Evolutionary conservation across 2,888 invertebrate species (phyloP), one percentile per base, ranked within the genome.

Genomic region (Drosophila kanekoi): DNA sequence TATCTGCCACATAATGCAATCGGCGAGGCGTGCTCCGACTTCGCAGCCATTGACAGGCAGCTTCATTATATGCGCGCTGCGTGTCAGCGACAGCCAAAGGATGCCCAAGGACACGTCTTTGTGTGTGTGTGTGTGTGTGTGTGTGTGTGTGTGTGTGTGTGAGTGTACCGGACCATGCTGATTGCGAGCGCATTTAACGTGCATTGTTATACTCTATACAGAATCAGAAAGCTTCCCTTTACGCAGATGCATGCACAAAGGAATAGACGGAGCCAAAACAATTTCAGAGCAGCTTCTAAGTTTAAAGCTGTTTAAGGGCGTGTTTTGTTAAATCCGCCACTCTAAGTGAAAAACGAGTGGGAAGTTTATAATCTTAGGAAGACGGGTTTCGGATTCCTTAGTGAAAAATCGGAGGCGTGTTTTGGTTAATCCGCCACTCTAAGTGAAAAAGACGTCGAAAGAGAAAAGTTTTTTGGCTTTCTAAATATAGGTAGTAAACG

Each of bases 1-100:
- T 70, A 69, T 68, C 70, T 71, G 51, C 52, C 58, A 49, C 83
- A 82, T 79, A 82, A 77, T 82, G 68, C 88, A 82, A 77, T 79
- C 66, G 67, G 8, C 60, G 52, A 65, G 58, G 58, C 79, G 64
- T 71, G 56, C 68, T 44, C 28, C 49, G 52, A 47, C 58, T 71
- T 52, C 58, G 23, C 67, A 28, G 28, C 47, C 48, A 74, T 74
- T 69, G 69, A 65, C 56, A 59, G 52, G 20, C 60, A 48, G 56
- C 73, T 64, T 77, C 72, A 71, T 73, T 76, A 73, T 40, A 59
- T 8, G 13, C 37, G 47, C 52, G 23, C 35, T 54, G 69, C 68
- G 57, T 75, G 75, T 54, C 57, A 57, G 62, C 59, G 37, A 44
- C 57, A 68, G 65, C 37, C 38, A 37, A 61, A 61, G 66, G 49